Evolutionary conservation across 2,888 invertebrate species (phyloP), one percentile per base, ranked within the genome.

Genomic region (Cenopis cana): DNA sequence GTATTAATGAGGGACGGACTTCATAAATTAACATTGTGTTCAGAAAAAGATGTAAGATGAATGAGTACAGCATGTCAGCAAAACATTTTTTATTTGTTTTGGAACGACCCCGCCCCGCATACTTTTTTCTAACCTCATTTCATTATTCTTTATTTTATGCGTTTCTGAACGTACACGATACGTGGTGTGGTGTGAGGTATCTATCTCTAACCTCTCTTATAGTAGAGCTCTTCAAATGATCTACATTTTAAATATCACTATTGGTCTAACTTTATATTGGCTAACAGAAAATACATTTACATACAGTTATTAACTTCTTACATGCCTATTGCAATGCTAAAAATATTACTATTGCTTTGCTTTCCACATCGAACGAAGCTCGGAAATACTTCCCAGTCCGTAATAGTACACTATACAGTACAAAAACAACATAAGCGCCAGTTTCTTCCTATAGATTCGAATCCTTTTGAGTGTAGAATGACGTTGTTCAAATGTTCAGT

Each of bases 341-440:
- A 52, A 55, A 55, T n/a, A 55, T 55, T 29, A 14, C 55, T n/a
- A 9, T 55, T 55, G 55, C 55, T 14, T 55, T 55, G 55, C 55
- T 24, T 55, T 55, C 54, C 54, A 54, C 29, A 55, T 6, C n/a
- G 24, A 29, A 24, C 14, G 29, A 55, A 12, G 24, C 29, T 55
- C 55, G 55, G 55, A 55, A 55, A 55, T 29, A 29, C 8, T 55
- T 55, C 55, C 55, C 29, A 8, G 20, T 29, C 29, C 29, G 29
- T 55, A 55, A 55, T 29, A 14, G 11, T 12, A 20, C 24, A 9
- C 14, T 29, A 46, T 8, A 5, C 29, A 29, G 5, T 55, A 6
- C 12, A 8, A 55, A 12, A 55, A 55, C 12, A 29, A 29, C n/a
- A 14, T 55, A 55, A 29, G n/a, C n/a, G n/a, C 9, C 29, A 2